Evolutionary conservation across 2,888 invertebrate genomes (phyloP).

Genomic region (Lypha dubia): DNA sequence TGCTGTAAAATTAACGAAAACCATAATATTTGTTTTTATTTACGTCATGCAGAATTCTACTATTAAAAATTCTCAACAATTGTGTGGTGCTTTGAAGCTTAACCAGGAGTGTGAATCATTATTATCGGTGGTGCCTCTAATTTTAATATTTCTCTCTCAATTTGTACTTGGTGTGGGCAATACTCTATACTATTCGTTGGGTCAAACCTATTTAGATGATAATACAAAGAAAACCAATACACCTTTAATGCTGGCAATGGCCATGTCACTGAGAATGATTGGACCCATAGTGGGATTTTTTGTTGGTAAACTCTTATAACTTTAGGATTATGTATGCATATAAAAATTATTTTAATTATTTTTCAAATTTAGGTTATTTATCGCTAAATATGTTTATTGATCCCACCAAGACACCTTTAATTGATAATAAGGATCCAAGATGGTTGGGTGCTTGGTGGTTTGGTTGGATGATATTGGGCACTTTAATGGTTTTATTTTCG

Average conservation of each 20-base stretch:
- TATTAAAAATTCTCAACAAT: conserved; percentile 75
- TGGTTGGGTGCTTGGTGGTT: conserved; percentile 92
- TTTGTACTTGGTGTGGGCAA: conserved; percentile 88
- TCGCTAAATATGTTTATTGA: conserved; percentile 86
- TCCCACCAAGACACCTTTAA: conserved; percentile 86
- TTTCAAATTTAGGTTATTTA: conserved; percentile 76
- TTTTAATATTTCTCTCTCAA: conserved; percentile 87
- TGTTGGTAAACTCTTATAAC: conserved; percentile 81
- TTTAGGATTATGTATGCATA: background rate
- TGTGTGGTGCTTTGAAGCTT: conserved; percentile 77
- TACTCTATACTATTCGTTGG: conserved; percentile 87
- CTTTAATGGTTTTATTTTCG: conserved; percentile 86
- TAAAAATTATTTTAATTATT: background rate
- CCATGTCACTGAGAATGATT: conserved; percentile 82
- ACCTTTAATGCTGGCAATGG: conserved; percentile 85
- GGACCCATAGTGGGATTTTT: conserved; percentile 86
- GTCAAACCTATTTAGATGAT: conserved; percentile 88
- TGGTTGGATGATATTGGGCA: conserved; percentile 85
- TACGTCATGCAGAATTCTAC: conserved; percentile 74
- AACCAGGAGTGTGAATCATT: conserved; percentile 83
- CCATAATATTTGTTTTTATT: background rate
- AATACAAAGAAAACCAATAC: conserved; percentile 87
- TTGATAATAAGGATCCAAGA: conserved; percentile 86
- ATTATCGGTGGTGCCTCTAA: conserved; percentile 84
- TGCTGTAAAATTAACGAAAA: too few relatives aligned